Base-by-base conservation (phyloP, 2,888 invertebrate genomes). In the Hydraecia micacea region DNA sequence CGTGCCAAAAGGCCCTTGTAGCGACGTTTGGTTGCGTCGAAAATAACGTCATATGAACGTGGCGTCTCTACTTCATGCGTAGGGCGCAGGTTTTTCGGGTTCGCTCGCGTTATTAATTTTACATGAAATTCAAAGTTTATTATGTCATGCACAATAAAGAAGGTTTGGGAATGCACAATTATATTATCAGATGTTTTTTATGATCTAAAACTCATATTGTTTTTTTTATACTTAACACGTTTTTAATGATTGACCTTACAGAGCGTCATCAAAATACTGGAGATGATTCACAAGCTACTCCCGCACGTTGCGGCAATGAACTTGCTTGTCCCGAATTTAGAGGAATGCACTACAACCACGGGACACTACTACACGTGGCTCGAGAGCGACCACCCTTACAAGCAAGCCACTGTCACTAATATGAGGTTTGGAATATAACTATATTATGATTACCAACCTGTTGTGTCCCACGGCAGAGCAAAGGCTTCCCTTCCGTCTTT, bases 301-400 rank as follows among this genome's bases (percentile, higher is more conserved):
- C 99, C 99, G 0, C 98, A 99, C 88, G 98, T 99, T 8, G 98
- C 99, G 0, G 98, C 98, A 0, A 96, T 99, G 88, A 99, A 99
- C 96, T 97, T 98, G 79, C 93, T 98, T 49, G 90, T 95, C 42
- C 95, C 96, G 0, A 88, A 81, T 13, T 80, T 89, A 1, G 94
- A 96, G 76, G 95, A 93, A 55, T 84, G 91, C 36, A 90, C 91
- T 28, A 92, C 94, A 72, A 99, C 98, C 46, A 98, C 99, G 2
- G 98, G 98, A 80, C 98, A 98, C 91, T 98, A 98, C 95, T 99
- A 99, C 93, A 98, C 99, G 8, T 98, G 99, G 97, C 98, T 99
- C 1, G 99, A 99, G 95, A 99, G 99, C 93, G 99, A 99, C 63
- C 99, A 99, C 97, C 99, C 99, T 0, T 99, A 99, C 95, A 98